phyloP scores from a whole-genome alignment of 2,113 vertebrate genomes.

The Psittacus erithacus region DNA sequence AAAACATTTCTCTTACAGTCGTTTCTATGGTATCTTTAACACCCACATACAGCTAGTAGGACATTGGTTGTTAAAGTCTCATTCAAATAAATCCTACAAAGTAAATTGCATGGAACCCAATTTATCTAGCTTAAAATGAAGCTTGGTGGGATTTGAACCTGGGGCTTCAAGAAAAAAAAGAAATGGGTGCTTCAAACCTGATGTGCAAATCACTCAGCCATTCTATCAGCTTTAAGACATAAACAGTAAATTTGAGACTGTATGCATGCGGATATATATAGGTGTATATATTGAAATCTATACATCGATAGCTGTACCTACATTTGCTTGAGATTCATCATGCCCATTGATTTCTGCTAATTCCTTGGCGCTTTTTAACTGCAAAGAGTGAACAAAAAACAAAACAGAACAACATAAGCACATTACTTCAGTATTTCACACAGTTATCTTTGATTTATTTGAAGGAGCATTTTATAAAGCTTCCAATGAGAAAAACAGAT shows the following conservation, averaged over 20 bases:
- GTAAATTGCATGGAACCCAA: constrained; percentile 55
- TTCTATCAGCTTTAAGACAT: constrained; percentile 5
- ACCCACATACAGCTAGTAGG: constrained; percentile 42
- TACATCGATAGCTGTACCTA: constrained; percentile 63
- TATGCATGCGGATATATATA: not conserved
- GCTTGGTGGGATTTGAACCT: constrained; percentile 38
- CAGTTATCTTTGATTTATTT: constrained; percentile 72
- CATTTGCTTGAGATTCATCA: constrained; percentile 79
- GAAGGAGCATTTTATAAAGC: constrained; percentile 67
- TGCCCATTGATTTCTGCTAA: constrained; percentile 80
- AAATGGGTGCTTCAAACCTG: not conserved
- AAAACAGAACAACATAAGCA: constrained; percentile 51
- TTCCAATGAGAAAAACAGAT: constrained; percentile 70
- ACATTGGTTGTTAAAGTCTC: constrained; percentile 44
- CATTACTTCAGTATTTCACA: constrained; percentile 48
- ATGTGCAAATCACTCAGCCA: not conserved
- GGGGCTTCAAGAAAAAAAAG: not conserved
- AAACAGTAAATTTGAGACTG: not conserved
- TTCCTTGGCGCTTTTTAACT: constrained; percentile 83
- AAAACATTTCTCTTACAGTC: constrained; percentile 33
- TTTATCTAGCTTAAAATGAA: constrained; percentile 63
- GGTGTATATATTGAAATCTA: not conserved
- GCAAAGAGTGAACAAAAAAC: constrained; percentile 54
- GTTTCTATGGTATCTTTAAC: constrained; percentile 51
- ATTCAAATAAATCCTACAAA: constrained; percentile 63